Conservation (phyloP, 2,888 invertebrate species). For the Nephrocerus scutellatus region DNA sequence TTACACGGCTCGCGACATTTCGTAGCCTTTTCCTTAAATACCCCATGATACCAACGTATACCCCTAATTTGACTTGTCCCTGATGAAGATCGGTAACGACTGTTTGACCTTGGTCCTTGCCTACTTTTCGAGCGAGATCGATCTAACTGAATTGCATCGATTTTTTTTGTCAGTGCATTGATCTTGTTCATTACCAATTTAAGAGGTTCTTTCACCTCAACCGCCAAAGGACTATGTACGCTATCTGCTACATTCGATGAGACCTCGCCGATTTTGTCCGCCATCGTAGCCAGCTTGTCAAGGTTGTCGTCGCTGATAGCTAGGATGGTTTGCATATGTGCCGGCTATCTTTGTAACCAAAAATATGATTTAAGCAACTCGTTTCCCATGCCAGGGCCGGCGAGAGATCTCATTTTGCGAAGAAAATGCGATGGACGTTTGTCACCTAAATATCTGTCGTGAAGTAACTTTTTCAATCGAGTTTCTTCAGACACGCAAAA, state of each 20-base stretch:
- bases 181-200: too few relatives aligned
- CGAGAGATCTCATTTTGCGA: conserved; percentile 25
- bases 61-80: too few relatives aligned
- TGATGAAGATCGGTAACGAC: too few relatives aligned
- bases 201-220: too few relatives aligned
- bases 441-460: conserved; percentile 26
- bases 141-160: background rate
- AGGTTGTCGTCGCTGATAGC: conserved; percentile 20
- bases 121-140: background rate
- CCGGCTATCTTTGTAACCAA: too few relatives aligned
- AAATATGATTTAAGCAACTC: too few relatives aligned
- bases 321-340: conserved; percentile 21
- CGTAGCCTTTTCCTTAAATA: conserved; percentile 15
- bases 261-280: conserved; percentile 20
- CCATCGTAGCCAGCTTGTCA: conserved; percentile 15
- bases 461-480: conserved; percentile 21
- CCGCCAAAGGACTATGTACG: too few relatives aligned
- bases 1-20: conserved; percentile 14
- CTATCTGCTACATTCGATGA: conserved; percentile 1
- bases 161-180: background rate
- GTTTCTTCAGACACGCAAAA: conserved; percentile 25
- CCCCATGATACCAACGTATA: conserved; percentile 17
- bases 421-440: conserved; percentile 27
- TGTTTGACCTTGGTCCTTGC: background rate
- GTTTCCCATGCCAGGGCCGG: conserved; percentile 18